phyloP scores from a whole-genome alignment of 2,888 invertebrate genomes.

The Trichacis sp. region DNA sequence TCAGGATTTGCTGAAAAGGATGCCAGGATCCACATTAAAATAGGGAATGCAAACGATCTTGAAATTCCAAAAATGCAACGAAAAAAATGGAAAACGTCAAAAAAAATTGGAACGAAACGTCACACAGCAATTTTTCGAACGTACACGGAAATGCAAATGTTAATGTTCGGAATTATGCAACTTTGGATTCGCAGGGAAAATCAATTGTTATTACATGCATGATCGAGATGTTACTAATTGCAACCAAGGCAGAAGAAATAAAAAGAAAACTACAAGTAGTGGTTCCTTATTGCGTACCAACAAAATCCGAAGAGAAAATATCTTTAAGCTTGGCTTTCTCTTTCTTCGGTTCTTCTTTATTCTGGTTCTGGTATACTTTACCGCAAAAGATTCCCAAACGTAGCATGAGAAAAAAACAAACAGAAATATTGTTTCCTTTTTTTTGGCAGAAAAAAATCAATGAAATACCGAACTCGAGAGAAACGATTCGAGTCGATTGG shows the following conservation, averaged over 20 bases:
- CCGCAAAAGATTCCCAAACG: constrained; percentile 69
- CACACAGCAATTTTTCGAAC: no score
- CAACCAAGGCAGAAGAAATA: constrained; percentile 33
- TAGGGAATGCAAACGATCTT: no score
- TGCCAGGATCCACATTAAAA: no score
- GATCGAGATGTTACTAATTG: constrained; percentile 19
- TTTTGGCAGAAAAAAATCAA: constrained; percentile 5
- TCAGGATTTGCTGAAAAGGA: no score
- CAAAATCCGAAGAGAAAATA: constrained; percentile 87
- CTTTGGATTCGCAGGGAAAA: constrained; percentile 20
- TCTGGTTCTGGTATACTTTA: constrained; percentile 82
- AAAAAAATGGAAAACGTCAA: no score
- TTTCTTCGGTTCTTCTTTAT: constrained; percentile 78
- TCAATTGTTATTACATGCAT: constrained; percentile 13
- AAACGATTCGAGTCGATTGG: constrained; percentile 11
- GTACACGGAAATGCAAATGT: no score
- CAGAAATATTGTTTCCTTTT: constrained; percentile 50
- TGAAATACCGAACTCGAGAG: constrained; percentile 19
- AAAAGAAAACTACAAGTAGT: constrained; percentile 50
- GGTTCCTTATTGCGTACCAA: constrained; percentile 71
- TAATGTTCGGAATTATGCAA: constrained; percentile 13
- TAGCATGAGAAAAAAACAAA: constrained; percentile 59
- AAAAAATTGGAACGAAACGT: no score
- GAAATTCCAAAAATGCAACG: no score
- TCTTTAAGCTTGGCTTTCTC: constrained; percentile 88